Conservation (phyloP, 64 coral and sea anemone species). For the Montipora sp. region DNA sequence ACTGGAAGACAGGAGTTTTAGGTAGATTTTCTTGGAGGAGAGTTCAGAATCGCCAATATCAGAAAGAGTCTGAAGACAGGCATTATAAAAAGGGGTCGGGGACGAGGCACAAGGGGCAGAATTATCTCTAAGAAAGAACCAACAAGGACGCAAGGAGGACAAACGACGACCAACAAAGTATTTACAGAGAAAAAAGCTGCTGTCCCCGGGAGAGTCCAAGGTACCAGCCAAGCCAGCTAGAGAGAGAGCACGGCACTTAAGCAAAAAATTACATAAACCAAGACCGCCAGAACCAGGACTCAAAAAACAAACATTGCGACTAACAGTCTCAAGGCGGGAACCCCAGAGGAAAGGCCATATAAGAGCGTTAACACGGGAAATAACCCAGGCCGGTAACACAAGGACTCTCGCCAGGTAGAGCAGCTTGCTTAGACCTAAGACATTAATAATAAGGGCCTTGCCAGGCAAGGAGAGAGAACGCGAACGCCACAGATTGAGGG, state of each 20-base stretch:
- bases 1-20: no score
- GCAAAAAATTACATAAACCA: not conserved
- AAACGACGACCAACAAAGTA: no score
- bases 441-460: not conserved
- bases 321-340: not conserved
- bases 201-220: no score
- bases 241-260: not conserved
- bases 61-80: no score
- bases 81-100: no score
- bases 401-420: not conserved
- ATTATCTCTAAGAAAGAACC: no score
- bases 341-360: slow-evolving; percentile 17
- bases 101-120: no score
- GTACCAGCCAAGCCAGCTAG: not conserved
- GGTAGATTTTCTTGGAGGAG: no score
- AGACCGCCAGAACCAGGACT: not conserved
- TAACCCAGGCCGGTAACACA: not conserved
- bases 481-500: slow-evolving; percentile 1
- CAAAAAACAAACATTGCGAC: not conserved
- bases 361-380: not conserved
- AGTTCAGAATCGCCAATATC: no score
- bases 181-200: no score
- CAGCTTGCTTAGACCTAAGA: not conserved
- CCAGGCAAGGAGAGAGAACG: not conserved
- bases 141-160: no score